Evolutionary conservation across 2,888 invertebrate genomes (phyloP), one percentile per base, ranked within the genome.

Genomic region (Drosophila nigritarsus): DNA sequence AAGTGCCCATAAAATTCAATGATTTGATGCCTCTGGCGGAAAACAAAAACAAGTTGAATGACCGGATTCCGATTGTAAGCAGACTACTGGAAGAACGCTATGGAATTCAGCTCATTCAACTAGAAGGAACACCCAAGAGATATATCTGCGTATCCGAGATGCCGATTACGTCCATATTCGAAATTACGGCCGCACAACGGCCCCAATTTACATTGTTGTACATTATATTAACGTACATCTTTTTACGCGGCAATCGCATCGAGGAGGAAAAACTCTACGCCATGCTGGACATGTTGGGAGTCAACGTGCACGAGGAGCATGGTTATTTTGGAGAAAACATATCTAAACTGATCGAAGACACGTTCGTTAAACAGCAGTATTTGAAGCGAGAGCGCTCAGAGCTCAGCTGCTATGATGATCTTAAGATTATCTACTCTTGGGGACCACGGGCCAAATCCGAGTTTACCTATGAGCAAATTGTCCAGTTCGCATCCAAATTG

Each of bases 191-290:
- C 6, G 15, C 51, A 1, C 90, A 87, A 38, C 73, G 82, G 18
- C 72, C 78, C 0, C 75, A 75, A n/a, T 62, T 70, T 5, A 74
- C 82, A 11, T 6, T 87, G 34, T 65, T 87, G 8, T 73, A 42
- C 55, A 80, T 90, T 9, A 48, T 83, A n/a, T 73, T 87, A 3
- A 68, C 65, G 9, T 87, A 88, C 34, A 80, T 90, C 24, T 90
- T 90, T 9, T 30, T 87, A 59, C 83, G 89, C 1, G 65, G 71
- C 15, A 78, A 73, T 53, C 70, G 73, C 7, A 42, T 83, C 13
- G 82, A 88, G 38, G 87, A 90, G 34, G 49, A 54, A 0, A 88
- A 88, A 20, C 73, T 87, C 0, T 73, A 70, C 13, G 38, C 15
- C 0, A 63, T 82, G 72, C 61, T 87, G 7, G 66, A 62, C 0